A percentile compares a stretch with the other conserved stretches of the same genome.
Conservation (phyloP, 2,888 invertebrate genomes). For the Isoperla grammatica region DNA sequence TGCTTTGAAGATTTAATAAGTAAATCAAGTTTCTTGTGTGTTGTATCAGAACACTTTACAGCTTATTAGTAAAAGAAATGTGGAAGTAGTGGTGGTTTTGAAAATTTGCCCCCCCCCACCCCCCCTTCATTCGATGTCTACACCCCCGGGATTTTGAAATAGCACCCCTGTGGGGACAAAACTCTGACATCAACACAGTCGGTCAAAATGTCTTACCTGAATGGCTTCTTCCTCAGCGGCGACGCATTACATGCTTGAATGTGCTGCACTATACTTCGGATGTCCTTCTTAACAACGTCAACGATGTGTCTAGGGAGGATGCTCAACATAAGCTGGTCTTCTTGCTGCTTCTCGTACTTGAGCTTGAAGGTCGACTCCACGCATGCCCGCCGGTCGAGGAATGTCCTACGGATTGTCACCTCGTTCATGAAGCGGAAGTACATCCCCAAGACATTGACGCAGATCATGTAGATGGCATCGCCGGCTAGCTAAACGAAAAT, state of each 20-base stretch:
- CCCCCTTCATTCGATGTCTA: too few species aligned
- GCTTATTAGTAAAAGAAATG: too few species aligned
- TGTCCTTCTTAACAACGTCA: conserved; percentile 51
- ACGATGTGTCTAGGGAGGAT: conserved; percentile 84
- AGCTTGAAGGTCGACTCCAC: conserved; percentile 78
- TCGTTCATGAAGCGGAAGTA: conserved; percentile 86
- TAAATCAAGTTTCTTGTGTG: too few species aligned
- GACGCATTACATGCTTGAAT: conserved; percentile 41
- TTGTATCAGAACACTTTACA: too few species aligned
- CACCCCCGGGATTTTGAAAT: too few species aligned
- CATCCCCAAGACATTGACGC: conserved; percentile 77
- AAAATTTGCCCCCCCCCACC: too few species aligned
- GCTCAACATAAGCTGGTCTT: conserved; percentile 80
- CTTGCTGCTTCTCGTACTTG: conserved; percentile 79
- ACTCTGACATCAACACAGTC: too few species aligned
- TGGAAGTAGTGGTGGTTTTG: too few species aligned
- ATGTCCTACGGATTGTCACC: conserved; percentile 78
- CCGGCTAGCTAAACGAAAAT: conserved; percentile 54
- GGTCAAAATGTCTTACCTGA: conserved; percentile 47
- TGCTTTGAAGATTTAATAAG: too few species aligned
- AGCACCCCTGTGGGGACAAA: too few species aligned
- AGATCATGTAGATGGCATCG: conserved; percentile 65
- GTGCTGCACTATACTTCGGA: conserved; percentile 46
- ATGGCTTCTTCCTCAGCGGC: conserved; percentile 40
- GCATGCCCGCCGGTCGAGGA: conserved; percentile 78